Evolutionary conservation across 2,797 vertebrate genomes (phyloP), one percentile per base, ranked within the genome.

Genomic region (Martes flavigula): DNA sequence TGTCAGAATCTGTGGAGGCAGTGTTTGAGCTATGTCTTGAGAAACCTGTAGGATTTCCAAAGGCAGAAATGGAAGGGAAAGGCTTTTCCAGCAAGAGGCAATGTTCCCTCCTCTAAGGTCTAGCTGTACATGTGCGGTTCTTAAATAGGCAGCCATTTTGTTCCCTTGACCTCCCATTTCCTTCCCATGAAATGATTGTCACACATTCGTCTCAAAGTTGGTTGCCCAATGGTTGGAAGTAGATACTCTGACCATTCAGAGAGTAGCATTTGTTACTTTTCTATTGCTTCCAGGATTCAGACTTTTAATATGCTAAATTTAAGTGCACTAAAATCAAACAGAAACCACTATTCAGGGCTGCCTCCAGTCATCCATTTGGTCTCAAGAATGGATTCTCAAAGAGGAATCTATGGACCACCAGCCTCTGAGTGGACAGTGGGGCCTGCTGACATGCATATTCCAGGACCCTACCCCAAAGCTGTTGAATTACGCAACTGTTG

Each of bases 311-410:
- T 35, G 51, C 5, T 82, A 20, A 88, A 40, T 87, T 91, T 91
- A 81, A 83, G 51, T 94, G 48, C 13, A 25, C 17, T 88, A 87
- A 96, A 35, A 17, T 72, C 21, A 62, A 62, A 83, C 56, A 40
- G 21, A 62, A 93, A 58, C 40, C 30, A 84, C 51, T 6, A 27
- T 73, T 96, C 30, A 8, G 38, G 56, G 40, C 17, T 54, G 15
- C 68, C 17, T 4, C 54, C 35, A 79, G 60, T 60, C 62, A 75
- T 27, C 82, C 64, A n/a, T 9, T 30, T 38, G 15, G 46, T 35
- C 25, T 86, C 51, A 51, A n/a, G 54, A 90, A 77, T 91, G 3
- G 54, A 64, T 97, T 94, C 51, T 91, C 35, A 75, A 95, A 93
- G 68, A 30, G 1, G 30, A 7, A 56, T 70, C 35, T 40, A 75